Conservation (phyloP, 2,797 vertebrate species). For the Macropus fuliginosus region DNA sequence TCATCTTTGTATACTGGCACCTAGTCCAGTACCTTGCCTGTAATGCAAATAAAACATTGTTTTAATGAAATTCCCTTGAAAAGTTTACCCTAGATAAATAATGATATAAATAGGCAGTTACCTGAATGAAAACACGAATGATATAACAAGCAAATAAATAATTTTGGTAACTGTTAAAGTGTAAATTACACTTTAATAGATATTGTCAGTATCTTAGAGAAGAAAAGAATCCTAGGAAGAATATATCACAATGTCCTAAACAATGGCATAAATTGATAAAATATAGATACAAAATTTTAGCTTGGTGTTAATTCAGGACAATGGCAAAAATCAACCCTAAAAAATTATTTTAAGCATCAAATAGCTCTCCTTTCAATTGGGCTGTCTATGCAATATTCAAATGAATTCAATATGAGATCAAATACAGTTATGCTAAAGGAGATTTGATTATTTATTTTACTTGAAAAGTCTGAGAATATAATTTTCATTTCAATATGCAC, state of each 20-base stretch:
- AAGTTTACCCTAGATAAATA: neutral
- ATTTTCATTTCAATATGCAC: neutral
- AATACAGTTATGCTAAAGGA: neutral
- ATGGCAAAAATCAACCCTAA: neutral
- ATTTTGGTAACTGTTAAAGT: neutral
- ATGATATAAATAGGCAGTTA: neutral
- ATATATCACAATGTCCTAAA: neutral
- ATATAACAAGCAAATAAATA: neutral
- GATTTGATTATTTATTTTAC: neutral
- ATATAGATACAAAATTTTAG: neutral
- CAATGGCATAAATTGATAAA: neutral
- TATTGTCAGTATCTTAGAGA: neutral
- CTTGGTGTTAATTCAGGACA: neutral
- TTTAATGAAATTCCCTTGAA: neutral
- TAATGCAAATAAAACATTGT: neutral
- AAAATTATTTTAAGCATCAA: neutral
- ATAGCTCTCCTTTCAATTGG: neutral
- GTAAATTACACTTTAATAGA: neutral
- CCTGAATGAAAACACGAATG: neutral
- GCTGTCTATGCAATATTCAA: neutral
- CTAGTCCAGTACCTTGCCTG: neutral
- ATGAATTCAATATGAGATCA: conserved; percentile 1
- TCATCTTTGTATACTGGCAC: neutral
- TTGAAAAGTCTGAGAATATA: neutral
- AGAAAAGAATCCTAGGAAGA: neutral